Evolutionary conservation across 2,797 vertebrate genomes (phyloP).

Genomic region (Enteromius viviparus): DNA sequence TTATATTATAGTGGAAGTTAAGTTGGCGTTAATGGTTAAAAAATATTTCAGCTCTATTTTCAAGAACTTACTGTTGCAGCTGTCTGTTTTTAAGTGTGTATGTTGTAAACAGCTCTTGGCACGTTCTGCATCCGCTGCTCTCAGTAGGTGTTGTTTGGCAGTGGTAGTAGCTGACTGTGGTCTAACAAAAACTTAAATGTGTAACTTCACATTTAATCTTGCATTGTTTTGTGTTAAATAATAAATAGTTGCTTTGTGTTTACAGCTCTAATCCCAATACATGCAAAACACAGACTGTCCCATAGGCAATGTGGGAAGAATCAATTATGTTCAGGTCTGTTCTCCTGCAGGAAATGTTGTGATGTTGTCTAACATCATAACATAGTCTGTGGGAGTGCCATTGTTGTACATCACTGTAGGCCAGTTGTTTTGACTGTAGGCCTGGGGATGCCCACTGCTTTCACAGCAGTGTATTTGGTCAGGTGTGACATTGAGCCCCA

Average conservation of each 20-base stretch:
- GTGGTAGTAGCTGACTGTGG: background rate
- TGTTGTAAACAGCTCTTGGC: background rate
- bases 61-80: background rate
- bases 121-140: background rate
- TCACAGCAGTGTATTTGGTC: conserved; percentile 64
- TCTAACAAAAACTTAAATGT: background rate
- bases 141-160: conserved; percentile 10
- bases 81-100: background rate
- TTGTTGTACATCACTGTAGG: conserved; percentile 42
- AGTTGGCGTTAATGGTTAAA: background rate
- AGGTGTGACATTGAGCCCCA: conserved; percentile 56
- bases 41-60: background rate
- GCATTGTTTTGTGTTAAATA: background rate
- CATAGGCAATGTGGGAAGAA: conserved; percentile 7
- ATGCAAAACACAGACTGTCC: background rate
- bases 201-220: background rate
- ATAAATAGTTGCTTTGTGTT: background rate
- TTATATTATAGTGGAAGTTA: conserved; percentile 1
- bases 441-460: conserved; percentile 40
- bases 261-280: background rate
- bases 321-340: conserved; percentile 24
- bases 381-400: conserved; percentile 37
- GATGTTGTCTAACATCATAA: conserved; percentile 36
- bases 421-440: conserved; percentile 45
- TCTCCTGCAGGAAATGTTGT: conserved; percentile 37